Base-by-base conservation (phyloP, 1,140 invertebrate genomes). In the Aphidius gifuensis region DNA sequence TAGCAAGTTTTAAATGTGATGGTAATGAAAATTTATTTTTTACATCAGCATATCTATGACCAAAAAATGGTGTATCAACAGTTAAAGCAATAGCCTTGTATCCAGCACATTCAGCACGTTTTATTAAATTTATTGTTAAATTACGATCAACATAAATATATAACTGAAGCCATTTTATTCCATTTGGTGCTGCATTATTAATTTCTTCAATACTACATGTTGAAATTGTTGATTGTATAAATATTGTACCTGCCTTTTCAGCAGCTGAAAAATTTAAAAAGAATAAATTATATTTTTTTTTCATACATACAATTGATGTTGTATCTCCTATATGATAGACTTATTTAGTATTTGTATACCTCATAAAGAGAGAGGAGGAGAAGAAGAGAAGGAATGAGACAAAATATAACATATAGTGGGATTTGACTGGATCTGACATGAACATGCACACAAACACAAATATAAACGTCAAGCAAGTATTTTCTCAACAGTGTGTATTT, bases 131-230 rank as follows among this genome's bases (percentile, higher is more conserved):
- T 66, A 82, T 78, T 0, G 93, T 94, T 1, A 94, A 78, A 16
- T 88, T 80, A 51, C 93, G 85, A 71, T 96, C 89, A 65, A 85
- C 90, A 72, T 93, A 95, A 65, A 97, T 88, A 68, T 97, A 97
- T 0, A 97, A 81, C 74, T 97, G 93, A 74, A 95, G 94, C 92
- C 93, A 94, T 77, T 93, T 92, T 9, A 87, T 81, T 1, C 85
- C 86, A 11, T 86, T 77, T 4, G 93, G 92, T 2, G 91, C 90
- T 5, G 86, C 87, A 61, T 83, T 69, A 0, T 90, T 89, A 1
- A 97, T 87, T 75, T 97, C 93, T 82, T 97, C 95, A 57, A 97
- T 85, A 21, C 92, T 93, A 61, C 85, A 88, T 1, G 94, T 97
- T 0, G 93, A 85, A 47, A 97, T 83, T 1, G 94, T 97, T 64